Percentiles rank a stretch among this genome's conserved stretches.
Conservation (phyloP, 2,888 invertebrate genomes). For the Dryobotodes eremita region DNA sequence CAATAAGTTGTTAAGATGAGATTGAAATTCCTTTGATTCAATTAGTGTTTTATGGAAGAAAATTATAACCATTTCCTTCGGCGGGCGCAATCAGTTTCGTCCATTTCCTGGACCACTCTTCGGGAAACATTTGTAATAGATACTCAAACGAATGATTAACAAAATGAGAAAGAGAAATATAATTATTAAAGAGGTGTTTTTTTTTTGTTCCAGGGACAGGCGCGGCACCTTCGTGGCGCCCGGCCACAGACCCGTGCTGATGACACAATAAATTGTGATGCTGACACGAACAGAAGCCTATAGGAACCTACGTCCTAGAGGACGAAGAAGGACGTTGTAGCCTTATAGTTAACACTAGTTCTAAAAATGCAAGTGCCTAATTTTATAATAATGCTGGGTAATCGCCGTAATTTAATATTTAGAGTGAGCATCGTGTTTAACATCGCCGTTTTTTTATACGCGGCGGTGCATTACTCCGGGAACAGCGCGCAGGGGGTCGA, state of each 20-base stretch:
- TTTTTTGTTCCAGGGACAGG: conserved; percentile 82
- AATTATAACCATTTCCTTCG: conserved; percentile 48
- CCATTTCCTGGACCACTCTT: conserved; percentile 39
- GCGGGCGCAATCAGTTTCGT: conserved; percentile 8
- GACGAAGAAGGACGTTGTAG: conserved; percentile 89
- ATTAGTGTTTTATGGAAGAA: conserved; percentile 57
- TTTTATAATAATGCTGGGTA: conserved; percentile 84
- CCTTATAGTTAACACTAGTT: conserved; percentile 72
- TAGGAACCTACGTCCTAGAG: conserved; percentile 90
- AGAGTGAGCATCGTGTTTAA: conserved; percentile 94
- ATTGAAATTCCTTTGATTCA: conserved; percentile 59
- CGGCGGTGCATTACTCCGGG: conserved; percentile 92
- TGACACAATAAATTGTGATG: conserved; percentile 90
- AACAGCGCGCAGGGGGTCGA: conserved; percentile 78
- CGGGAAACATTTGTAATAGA: conserved; percentile 30
- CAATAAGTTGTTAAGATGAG: conserved; percentile 43
- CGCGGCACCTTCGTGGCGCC: conserved; percentile 82
- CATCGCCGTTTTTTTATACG: conserved; percentile 93
- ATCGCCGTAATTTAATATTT: conserved; percentile 93
- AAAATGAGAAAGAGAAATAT: neutral
- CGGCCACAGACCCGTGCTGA: conserved; percentile 82
- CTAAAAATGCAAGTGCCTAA: conserved; percentile 86
- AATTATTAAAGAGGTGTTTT: conserved; percentile 47
- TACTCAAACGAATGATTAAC: conserved; percentile 26
- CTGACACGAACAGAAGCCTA: conserved; percentile 87